phyloP scores from a whole-genome alignment of 1,140 invertebrate species.

The Araneus ventricosus region DNA sequence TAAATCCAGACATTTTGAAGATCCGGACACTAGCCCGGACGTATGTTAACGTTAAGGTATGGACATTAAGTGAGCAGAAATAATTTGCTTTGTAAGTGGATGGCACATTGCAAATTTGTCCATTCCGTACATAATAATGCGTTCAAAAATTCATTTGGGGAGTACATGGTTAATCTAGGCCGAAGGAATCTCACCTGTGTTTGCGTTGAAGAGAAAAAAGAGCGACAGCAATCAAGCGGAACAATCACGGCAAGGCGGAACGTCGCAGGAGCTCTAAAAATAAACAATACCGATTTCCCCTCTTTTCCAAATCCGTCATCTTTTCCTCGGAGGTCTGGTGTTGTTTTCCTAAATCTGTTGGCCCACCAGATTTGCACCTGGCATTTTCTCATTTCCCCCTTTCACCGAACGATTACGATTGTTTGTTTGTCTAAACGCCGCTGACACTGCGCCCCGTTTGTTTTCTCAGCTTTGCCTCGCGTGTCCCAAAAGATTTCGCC shows the following conservation, averaged over 20 bases:
- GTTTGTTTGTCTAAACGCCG: slow-evolving; percentile 3
- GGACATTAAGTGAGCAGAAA: no score
- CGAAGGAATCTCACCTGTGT: not conserved
- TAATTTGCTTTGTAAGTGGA: no score
- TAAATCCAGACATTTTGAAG: no score
- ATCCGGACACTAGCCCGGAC: no score
- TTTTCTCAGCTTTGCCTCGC: slow-evolving; percentile 20
- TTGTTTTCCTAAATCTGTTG: slow-evolving; percentile 12
- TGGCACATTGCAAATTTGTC: no score
- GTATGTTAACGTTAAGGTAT: no score
- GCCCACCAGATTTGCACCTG: not conserved
- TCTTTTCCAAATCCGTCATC: not conserved
- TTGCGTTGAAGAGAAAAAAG: not conserved
- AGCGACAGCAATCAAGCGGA: not conserved
- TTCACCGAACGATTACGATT: not conserved
- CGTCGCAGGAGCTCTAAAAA: not conserved
- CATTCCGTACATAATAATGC: no score
- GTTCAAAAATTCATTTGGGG: no score
- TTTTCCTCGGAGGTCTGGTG: not conserved
- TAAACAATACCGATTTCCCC: not conserved
- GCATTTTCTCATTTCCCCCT: not conserved
- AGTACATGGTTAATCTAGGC: no score
- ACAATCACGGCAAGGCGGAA: not conserved
- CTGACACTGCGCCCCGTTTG: not conserved
- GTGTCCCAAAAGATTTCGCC: slow-evolving; percentile 12